A percentile compares a stretch with the other conserved stretches of the same genome.
These are phyloP conservation scores for Xestia xanthographa DNA, from an alignment of 2,888 invertebrate species.

Conservation along the genomic window DNA sequence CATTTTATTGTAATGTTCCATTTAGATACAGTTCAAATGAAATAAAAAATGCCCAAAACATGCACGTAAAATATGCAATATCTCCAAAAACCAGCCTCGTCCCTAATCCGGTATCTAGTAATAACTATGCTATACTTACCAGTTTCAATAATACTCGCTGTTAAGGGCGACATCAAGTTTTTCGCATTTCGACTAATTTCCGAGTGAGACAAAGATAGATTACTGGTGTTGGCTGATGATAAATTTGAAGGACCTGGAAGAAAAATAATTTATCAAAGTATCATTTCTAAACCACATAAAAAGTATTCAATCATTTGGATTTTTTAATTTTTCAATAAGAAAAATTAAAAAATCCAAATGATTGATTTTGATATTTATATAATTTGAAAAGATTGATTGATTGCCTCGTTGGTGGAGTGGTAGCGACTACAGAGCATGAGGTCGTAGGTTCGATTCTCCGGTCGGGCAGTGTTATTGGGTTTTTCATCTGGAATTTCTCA, in stretches of 20 bases:
- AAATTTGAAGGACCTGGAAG: slow-evolving; percentile 83
- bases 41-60: not conserved
- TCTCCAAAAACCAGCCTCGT: too few species aligned
- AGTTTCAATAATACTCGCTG: slow-evolving; percentile 92
- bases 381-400: too few species aligned
- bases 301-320: not conserved
- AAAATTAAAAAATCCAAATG: too few species aligned
- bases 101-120: too few species aligned
- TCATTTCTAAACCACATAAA: not conserved
- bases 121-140: slow-evolving; percentile 80
- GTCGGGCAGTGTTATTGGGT: too few species aligned
- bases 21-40: not conserved
- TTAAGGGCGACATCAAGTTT: slow-evolving; percentile 85
- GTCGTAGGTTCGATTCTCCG: too few species aligned
- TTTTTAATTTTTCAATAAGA: not conserved
- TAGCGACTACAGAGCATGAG: too few species aligned
- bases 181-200: slow-evolving; percentile 85
- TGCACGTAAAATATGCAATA: too few species aligned
- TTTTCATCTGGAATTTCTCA: too few species aligned
- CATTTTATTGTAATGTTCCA: not conserved
- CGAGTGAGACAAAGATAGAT: slow-evolving; percentile 84
- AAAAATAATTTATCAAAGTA: slow-evolving; percentile 1
- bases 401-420: not conserved
- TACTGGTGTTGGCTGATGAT: slow-evolving; percentile 78
- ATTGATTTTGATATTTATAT: too few species aligned